Evolutionary conservation across 2,113 vertebrate genomes (phyloP).

Genomic region (Pavo muticus): DNA sequence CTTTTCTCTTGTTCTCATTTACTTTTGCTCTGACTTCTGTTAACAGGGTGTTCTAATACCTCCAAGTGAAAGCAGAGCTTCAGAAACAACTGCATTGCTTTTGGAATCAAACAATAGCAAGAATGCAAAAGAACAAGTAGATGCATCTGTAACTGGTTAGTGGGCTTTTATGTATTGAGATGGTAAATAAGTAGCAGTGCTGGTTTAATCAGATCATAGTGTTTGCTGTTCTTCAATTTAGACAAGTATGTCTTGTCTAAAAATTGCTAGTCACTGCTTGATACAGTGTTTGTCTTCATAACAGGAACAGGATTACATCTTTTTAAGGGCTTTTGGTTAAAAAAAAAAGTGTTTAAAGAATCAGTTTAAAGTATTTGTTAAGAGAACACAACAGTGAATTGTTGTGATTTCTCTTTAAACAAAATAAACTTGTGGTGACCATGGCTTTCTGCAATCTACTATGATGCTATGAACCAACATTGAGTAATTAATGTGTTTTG

Average conservation of each 20-base stretch:
- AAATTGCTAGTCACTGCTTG: not conserved
- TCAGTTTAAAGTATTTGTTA: not conserved
- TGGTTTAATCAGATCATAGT: not conserved
- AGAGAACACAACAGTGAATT: not conserved
- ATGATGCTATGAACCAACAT: not conserved
- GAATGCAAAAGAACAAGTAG: slow-evolving; percentile 53
- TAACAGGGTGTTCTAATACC: slow-evolving; percentile 66
- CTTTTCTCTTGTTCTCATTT: slow-evolving; percentile 24
- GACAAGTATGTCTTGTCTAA: not conserved
- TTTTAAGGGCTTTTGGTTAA: not conserved
- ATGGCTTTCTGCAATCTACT: not conserved
- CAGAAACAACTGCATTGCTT: slow-evolving; percentile 62
- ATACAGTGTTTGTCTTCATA: not conserved
- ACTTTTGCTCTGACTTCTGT: slow-evolving; percentile 47
- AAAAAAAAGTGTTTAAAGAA: not conserved
- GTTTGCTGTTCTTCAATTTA: not conserved
- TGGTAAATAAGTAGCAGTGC: not conserved
- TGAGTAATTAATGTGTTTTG: not conserved
- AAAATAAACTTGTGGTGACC: not conserved
- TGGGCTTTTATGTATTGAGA: not conserved
- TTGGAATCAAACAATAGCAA: slow-evolving; percentile 68
- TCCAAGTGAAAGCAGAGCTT: slow-evolving; percentile 67
- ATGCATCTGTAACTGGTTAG: slow-evolving; percentile 71
- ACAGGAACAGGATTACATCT: not conserved
- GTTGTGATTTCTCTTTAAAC: not conserved